These are phyloP conservation scores for Tipula confusa DNA, from an alignment of 2,888 invertebrate genomes.

Conservation along the genomic window DNA sequence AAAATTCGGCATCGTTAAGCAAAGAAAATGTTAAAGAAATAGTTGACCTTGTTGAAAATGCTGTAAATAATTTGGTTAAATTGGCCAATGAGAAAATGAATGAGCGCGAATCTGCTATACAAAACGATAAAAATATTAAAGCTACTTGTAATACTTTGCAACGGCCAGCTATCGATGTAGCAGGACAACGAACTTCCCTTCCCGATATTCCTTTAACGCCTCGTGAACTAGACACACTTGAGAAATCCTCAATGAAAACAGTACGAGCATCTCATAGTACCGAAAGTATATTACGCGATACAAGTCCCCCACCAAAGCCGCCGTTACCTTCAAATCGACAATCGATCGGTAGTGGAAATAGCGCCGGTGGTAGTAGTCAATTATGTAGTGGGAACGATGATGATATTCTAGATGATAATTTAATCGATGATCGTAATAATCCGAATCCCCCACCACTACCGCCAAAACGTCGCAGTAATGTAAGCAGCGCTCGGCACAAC, in stretches of 20 bases:
- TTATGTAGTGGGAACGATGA: slow-evolving; percentile 32
- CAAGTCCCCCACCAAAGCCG: slow-evolving; percentile 82
- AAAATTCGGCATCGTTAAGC: slow-evolving; percentile 51
- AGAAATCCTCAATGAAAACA: slow-evolving; percentile 53
- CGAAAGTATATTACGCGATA: slow-evolving; percentile 69
- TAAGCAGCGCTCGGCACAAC: slow-evolving; percentile 51
- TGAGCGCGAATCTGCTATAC: slow-evolving; percentile 50
- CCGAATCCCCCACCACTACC: slow-evolving; percentile 74
- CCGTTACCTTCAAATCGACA: slow-evolving; percentile 57
- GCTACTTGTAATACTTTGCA: slow-evolving; percentile 43
- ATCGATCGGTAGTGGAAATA: slow-evolving; percentile 6
- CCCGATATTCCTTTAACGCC: slow-evolving; percentile 81
- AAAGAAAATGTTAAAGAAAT: slow-evolving; percentile 64
- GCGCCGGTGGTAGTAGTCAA: slow-evolving; percentile 26
- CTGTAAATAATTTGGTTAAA: slow-evolving; percentile 69
- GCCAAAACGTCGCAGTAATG: slow-evolving; percentile 61
- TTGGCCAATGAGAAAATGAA: slow-evolving; percentile 80
- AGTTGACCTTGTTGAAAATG: slow-evolving; percentile 65
- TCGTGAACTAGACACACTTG: slow-evolving; percentile 50
- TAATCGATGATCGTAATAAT: slow-evolving; percentile 58
- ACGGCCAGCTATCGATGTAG: slow-evolving; percentile 48
- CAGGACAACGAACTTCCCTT: slow-evolving; percentile 62
- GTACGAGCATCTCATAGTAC: slow-evolving; percentile 76
- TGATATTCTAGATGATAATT: slow-evolving; percentile 42
- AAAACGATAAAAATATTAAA: slow-evolving; percentile 33